Evolutionary conservation across 2,113 vertebrate species (phyloP).

Genomic region (Parotia lawesii): DNA sequence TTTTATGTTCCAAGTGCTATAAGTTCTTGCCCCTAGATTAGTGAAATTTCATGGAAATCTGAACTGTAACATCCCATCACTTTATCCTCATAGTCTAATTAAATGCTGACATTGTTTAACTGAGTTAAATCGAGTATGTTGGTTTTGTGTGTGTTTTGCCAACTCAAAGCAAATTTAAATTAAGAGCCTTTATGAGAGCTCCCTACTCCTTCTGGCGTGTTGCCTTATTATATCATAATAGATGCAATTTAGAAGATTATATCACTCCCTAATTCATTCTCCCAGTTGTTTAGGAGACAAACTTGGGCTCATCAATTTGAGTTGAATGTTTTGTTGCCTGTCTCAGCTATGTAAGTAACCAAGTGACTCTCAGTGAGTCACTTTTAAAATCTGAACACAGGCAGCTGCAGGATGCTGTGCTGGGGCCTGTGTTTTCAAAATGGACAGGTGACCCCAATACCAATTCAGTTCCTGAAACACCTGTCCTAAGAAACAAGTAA

Average conservation of each 20-base stretch:
- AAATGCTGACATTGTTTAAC: constrained; percentile 32
- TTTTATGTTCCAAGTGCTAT: constrained; percentile 21
- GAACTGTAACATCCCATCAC: neutral
- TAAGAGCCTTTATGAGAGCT: neutral
- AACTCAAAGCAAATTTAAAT: constrained; percentile 47
- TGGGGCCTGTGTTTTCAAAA: neutral
- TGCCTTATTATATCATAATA: constrained; percentile 17
- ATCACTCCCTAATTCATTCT: neutral
- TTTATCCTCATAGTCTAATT: constrained; percentile 26
- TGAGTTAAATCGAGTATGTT: neutral
- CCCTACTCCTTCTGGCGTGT: neutral
- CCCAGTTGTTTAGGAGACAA: neutral
- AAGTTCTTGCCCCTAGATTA: constrained; percentile 19
- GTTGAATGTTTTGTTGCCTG: neutral
- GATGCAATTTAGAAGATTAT: constrained; percentile 9
- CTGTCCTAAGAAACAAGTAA: neutral
- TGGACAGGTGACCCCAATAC: neutral
- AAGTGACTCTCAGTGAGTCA: neutral
- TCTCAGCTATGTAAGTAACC: neutral
- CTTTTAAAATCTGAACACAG: neutral
- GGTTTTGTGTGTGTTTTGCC: neutral
- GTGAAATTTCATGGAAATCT: constrained; percentile 29
- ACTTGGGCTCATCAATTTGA: neutral
- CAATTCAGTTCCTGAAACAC: neutral
- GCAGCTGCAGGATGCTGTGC: neutral